Evolutionary conservation across 2,888 invertebrate species (phyloP).

Genomic region (Aradus depressus): DNA sequence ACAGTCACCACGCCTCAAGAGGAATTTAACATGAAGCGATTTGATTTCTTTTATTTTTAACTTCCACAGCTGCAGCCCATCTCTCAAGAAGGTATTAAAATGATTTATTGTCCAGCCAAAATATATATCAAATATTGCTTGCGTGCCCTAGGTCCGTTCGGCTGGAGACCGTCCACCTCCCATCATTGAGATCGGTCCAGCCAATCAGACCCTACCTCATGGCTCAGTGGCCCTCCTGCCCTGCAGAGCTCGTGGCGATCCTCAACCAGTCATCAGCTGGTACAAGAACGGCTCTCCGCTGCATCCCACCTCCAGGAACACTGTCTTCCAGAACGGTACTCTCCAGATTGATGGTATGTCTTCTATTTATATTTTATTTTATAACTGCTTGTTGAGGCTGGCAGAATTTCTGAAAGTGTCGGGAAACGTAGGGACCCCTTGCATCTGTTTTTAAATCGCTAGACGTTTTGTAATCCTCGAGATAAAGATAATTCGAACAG

Average conservation of each 20-base stretch:
- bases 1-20: too few relatives aligned
- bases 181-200: constrained; percentile 66
- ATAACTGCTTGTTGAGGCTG: too few relatives aligned
- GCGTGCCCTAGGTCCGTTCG: constrained; percentile 58
- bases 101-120: too few relatives aligned
- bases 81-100: too few relatives aligned
- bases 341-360: constrained; percentile 62
- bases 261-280: constrained; percentile 62
- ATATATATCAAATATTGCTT: too few relatives aligned
- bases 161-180: constrained; percentile 69
- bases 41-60: too few relatives aligned
- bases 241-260: constrained; percentile 64
- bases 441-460: too few relatives aligned
- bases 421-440: too few relatives aligned
- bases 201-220: constrained; percentile 73
- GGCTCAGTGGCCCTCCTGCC: constrained; percentile 66
- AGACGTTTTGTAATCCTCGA: background rate
- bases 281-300: constrained; percentile 56
- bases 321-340: constrained; percentile 54
- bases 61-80: too few relatives aligned
- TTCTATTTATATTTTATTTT: too few relatives aligned
- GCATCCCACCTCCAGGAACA: constrained; percentile 42
- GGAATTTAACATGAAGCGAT: too few relatives aligned
- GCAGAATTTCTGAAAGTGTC: too few relatives aligned
- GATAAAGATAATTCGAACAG: background rate